Percentiles rank a stretch among this genome's conserved stretches.
phyloP scores from a whole-genome alignment of 2,113 vertebrate species.

The Brienomyrus brachyistius region DNA sequence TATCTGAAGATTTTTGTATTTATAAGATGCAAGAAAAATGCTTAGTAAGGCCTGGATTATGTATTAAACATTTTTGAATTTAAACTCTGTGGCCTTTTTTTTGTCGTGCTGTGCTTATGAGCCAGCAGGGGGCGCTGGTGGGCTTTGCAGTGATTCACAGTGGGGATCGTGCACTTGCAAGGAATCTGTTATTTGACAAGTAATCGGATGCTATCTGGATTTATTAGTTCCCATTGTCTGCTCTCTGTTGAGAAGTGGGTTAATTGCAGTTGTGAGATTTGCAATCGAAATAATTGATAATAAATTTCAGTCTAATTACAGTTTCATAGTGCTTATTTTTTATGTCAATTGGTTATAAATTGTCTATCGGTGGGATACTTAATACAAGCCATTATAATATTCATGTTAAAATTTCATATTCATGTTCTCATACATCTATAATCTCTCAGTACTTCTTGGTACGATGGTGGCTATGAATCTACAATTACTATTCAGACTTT shows the following conservation, averaged over 20 bases:
- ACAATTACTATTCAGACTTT: not conserved
- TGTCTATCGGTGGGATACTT: not conserved
- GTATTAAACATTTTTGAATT: slow-evolving; percentile 16
- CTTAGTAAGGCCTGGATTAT: not conserved
- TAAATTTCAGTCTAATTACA: slow-evolving; percentile 22
- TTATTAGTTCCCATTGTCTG: slow-evolving; percentile 2
- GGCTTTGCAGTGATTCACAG: not conserved
- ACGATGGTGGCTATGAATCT: not conserved
- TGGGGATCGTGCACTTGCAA: not conserved
- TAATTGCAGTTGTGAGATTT: slow-evolving; percentile 17
- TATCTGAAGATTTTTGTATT: not conserved
- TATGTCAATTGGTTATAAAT: slow-evolving; percentile 12
- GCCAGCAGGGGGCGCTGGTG: not conserved
- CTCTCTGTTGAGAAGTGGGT: slow-evolving; percentile 11
- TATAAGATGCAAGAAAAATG: slow-evolving; percentile 4
- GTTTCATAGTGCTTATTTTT: slow-evolving; percentile 13
- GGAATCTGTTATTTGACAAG: not conserved
- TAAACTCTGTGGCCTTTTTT: not conserved
- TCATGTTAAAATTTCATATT: slow-evolving; percentile 20
- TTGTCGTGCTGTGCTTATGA: not conserved
- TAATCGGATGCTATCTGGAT: not conserved
- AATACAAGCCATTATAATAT: slow-evolving; percentile 19
- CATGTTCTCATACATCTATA: slow-evolving; percentile 11
- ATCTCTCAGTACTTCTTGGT: not conserved
- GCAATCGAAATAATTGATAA: slow-evolving; percentile 21